A percentile compares a stretch with the other conserved stretches of the same genome.
Evolutionary conservation across 2,888 invertebrate genomes (phyloP).

Genomic region (Boloria selene): DNA sequence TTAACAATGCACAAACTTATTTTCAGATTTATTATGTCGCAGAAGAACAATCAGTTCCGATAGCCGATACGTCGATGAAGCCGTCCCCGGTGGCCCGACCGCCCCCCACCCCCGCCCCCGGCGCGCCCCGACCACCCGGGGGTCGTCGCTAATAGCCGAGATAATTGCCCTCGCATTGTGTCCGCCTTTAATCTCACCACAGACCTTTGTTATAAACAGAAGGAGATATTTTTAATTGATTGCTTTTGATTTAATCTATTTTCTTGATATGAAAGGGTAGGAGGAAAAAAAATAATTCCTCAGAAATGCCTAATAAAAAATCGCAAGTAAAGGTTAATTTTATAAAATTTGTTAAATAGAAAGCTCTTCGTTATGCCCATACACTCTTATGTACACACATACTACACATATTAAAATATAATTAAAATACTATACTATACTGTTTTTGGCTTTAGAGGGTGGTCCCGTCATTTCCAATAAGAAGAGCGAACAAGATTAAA

Average conservation of each 20-base stretch:
- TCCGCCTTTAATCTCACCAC: slow-evolving; percentile 29
- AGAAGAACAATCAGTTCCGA: slow-evolving; percentile 16
- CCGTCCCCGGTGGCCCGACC: slow-evolving; percentile 53
- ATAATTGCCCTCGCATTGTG: slow-evolving; percentile 49
- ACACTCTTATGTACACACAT: too few species aligned
- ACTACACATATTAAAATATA: too few species aligned
- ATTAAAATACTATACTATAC: too few species aligned
- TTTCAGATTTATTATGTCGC: slow-evolving; percentile 14
- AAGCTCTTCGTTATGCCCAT: too few species aligned
- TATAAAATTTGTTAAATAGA: too few species aligned
- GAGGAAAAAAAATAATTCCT: neutral
- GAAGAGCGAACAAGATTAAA: slow-evolving; percentile 10
- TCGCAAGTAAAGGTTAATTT: too few species aligned
- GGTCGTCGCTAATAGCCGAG: slow-evolving; percentile 40
- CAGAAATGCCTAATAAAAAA: too few species aligned
- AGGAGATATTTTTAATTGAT: slow-evolving; percentile 27
- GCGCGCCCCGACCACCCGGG: slow-evolving; percentile 28
- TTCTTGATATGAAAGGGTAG: neutral
- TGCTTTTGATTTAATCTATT: slow-evolving; percentile 6
- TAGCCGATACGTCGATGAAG: slow-evolving; percentile 45
- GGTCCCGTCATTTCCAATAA: slow-evolving; percentile 6
- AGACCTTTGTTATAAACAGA: slow-evolving; percentile 22
- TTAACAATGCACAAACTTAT: slow-evolving; percentile 6
- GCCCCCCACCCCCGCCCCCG: slow-evolving; percentile 12
- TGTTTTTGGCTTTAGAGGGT: slow-evolving; percentile 4